Conservation (phyloP, 2,888 invertebrate genomes). For the Syritta pipiens region DNA sequence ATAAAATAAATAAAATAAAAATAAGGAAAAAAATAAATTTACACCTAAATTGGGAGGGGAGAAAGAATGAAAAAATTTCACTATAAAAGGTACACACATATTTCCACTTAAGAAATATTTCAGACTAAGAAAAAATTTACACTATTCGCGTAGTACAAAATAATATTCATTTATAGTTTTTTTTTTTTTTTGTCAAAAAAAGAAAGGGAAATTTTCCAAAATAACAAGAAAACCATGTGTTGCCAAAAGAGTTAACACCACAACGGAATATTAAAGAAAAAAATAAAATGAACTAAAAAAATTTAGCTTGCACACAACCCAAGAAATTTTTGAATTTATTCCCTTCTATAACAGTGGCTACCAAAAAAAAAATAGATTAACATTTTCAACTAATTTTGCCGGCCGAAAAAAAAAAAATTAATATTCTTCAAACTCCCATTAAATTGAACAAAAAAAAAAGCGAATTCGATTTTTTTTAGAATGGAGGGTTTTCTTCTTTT, state of each 20-base stretch:
- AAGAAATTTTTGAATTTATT: constrained; percentile 34
- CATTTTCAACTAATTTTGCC: constrained; percentile 2
- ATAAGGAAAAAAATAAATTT: neutral
- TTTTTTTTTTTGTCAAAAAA: constrained; percentile 19
- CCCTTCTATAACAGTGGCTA: constrained; percentile 6
- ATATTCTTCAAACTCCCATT: constrained; percentile 16
- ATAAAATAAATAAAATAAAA: constrained; percentile 36
- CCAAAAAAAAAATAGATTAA: too few species aligned
- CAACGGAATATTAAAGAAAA: constrained; percentile 7
- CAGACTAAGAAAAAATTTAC: constrained; percentile 50
- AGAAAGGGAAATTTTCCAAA: constrained; percentile 34
- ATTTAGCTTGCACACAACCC: constrained; percentile 61
- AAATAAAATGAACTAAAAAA: constrained; percentile 10
- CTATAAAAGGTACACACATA: constrained; percentile 45
- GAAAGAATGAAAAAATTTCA: constrained; percentile 33
- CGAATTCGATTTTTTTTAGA: neutral
- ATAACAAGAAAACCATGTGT: neutral
- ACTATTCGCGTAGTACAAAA: constrained; percentile 31
- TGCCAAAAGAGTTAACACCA: neutral
- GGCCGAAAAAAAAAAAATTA: neutral
- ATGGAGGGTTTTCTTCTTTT: neutral
- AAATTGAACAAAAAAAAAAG: neutral
- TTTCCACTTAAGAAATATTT: constrained; percentile 36
- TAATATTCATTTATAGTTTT: constrained; percentile 5
- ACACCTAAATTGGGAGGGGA: constrained; percentile 5